Percentiles rank a stretch among this genome's conserved stretches.
phyloP scores from a whole-genome alignment of 2,888 invertebrate genomes.

The Dryobota labecula region DNA sequence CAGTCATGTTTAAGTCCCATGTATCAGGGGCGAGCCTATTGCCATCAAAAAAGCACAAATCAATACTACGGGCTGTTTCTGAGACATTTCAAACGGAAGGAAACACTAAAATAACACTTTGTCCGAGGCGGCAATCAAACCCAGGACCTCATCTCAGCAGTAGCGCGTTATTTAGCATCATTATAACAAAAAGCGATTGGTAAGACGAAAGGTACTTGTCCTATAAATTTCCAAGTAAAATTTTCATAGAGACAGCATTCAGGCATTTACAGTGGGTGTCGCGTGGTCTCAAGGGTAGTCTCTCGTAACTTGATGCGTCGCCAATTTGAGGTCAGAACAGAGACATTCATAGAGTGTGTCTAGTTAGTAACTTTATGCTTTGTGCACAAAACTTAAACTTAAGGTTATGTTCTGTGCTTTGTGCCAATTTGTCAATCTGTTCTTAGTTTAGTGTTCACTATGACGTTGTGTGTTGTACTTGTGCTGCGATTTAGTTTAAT shows the following conservation, averaged over 20 bases:
- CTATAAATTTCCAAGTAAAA: not conserved
- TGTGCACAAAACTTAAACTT: conserved; percentile 7
- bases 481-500: not conserved
- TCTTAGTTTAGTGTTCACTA: not conserved
- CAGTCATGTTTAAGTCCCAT: no score
- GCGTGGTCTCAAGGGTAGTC: not conserved
- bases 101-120: no score
- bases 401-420: not conserved
- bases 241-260: not conserved
- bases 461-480: not conserved
- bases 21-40: no score
- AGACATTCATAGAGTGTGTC: not conserved
- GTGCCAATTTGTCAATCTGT: conserved; percentile 20
- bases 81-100: no score
- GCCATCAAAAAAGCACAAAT: no score
- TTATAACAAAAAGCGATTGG: not conserved
- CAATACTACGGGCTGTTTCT: no score
- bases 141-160: not conserved
- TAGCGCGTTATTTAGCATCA: not conserved
- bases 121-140: not conserved
- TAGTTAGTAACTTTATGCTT: conserved; percentile 33
- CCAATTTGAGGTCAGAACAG: conserved; percentile 20
- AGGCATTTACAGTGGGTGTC: not conserved
- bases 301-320: conserved; percentile 13
- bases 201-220: not conserved